These are phyloP conservation scores for Oedothorax gibbosus DNA, from an alignment of 1,140 invertebrate species.

Conservation along the genomic window DNA sequence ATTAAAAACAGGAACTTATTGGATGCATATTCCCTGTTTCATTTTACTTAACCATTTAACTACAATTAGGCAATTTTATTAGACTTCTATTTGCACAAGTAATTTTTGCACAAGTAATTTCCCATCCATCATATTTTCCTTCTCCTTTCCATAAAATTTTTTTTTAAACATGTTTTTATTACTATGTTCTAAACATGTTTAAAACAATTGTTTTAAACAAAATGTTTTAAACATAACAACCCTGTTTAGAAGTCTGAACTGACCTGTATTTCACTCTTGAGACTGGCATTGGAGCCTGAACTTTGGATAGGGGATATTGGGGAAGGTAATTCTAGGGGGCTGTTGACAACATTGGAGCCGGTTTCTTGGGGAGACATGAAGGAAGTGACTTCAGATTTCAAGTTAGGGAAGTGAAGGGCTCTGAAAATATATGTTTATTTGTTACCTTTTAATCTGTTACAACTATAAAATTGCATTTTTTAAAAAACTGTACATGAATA, in stretches of 20 bases:
- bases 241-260: background rate
- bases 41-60: too few relatives aligned
- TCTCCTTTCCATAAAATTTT: too few relatives aligned
- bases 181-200: too few relatives aligned
- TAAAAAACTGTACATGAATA: constrained; percentile 64
- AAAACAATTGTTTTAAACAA: too few relatives aligned
- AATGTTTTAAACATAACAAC: too few relatives aligned
- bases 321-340: constrained; percentile 66
- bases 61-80: too few relatives aligned
- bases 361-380: constrained; percentile 35
- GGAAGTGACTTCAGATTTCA: constrained; percentile 30
- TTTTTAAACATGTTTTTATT: too few relatives aligned
- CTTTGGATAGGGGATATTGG: constrained; percentile 67
- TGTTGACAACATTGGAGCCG: constrained; percentile 63
- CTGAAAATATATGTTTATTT: constrained; percentile 17
- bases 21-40: too few relatives aligned
- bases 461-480: background rate
- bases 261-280: constrained; percentile 72
- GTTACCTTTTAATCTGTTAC: background rate
- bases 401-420: constrained; percentile 45
- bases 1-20: too few relatives aligned
- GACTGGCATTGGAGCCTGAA: constrained; percentile 71
- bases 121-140: too few relatives aligned
- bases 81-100: too few relatives aligned
- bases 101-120: too few relatives aligned